Evolutionary conservation across 1,140 invertebrate genomes (phyloP), one percentile per base, ranked within the genome.

Genomic region (Drosophila biarmipes): DNA sequence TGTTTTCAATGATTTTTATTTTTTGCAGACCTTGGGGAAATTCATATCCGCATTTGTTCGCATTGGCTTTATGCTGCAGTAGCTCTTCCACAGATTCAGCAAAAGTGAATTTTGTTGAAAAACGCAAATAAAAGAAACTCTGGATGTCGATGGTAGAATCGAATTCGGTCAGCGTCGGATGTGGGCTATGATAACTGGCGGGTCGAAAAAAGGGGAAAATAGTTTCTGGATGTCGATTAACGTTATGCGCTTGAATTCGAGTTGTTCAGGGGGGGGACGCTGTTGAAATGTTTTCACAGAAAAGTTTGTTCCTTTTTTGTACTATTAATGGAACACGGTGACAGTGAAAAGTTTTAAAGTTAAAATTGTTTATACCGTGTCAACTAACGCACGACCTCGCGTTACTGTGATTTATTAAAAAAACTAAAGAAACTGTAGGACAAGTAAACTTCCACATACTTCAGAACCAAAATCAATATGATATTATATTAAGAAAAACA

Each of bases 41-140:
- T 24, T 14, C 29, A 10, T 10, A 31, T 31, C 8, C 8, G 43
- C 24, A 24, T 31, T 15, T 15, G 8, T 15, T 31, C 24, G 46
- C 46, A 15, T 31, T 15, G n/a, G 27, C 24, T 49, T 49, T 27
- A 29, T 49, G n/a, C 48, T 34, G 15, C 48, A 51, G 6, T 34
- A 51, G 6, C 19, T 51, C n/a, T 34, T 51, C 5, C 17, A 34
- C 29, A 34, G 11, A 15, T 34, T 31, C 48, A 51, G 48, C 48
- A 51, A 19, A 51, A 51, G 29, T 34, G 48, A 51, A 51, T 51
- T 34, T 11, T 14, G 29, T 6, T 51, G 29, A 51, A 51, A 51
- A 49, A 14, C 7, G 12, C 37, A n/a, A 45, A 31, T 17, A 31
- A 51, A n/a, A 15, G 8, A n/a, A 15, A 27, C 45, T 24, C 8